Percentiles rank a stretch among this genome's conserved stretches.
Conservation (phyloP, 1,140 invertebrate species). For the Tribolium madens region DNA sequence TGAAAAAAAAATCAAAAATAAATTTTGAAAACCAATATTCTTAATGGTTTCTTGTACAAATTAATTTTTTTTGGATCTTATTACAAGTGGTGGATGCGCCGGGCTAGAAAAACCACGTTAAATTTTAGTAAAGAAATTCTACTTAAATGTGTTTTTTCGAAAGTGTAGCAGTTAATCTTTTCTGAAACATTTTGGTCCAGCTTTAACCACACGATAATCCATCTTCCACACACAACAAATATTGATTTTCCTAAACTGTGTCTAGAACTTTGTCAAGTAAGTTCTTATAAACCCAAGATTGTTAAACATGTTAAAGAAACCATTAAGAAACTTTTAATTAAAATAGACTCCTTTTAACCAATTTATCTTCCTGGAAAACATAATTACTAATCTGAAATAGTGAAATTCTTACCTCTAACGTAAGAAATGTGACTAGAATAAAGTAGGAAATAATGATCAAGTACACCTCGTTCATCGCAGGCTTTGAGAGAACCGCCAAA, state of each 20-base stretch:
- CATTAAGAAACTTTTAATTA: constrained; percentile 38
- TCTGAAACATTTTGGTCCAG: background rate
- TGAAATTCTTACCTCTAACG: constrained; percentile 60
- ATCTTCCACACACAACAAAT: constrained; percentile 26
- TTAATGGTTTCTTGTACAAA: constrained; percentile 24
- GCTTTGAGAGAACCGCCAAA: constrained; percentile 80
- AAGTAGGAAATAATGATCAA: constrained; percentile 85
- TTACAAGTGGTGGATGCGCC: no score
- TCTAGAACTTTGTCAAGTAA: constrained; percentile 22
- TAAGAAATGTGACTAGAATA: constrained; percentile 78
- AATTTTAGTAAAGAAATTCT: no score
- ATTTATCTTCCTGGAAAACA: constrained; percentile 2
- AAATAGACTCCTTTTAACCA: constrained; percentile 19
- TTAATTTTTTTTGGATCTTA: no score
- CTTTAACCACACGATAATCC: constrained; percentile 11
- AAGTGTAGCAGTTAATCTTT: background rate
- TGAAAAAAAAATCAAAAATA: constrained; percentile 48
- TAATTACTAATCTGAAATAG: background rate
- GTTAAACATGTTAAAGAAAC: constrained; percentile 35
- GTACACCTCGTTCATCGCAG: constrained; percentile 89
- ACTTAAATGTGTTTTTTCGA: background rate
- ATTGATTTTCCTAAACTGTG: constrained; percentile 6
- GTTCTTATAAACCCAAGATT: constrained; percentile 10
- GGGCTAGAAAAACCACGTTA: no score
- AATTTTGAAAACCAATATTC: constrained; percentile 14